Conservation (phyloP, 2,113 vertebrate genomes). For the Apteryx owenii region DNA sequence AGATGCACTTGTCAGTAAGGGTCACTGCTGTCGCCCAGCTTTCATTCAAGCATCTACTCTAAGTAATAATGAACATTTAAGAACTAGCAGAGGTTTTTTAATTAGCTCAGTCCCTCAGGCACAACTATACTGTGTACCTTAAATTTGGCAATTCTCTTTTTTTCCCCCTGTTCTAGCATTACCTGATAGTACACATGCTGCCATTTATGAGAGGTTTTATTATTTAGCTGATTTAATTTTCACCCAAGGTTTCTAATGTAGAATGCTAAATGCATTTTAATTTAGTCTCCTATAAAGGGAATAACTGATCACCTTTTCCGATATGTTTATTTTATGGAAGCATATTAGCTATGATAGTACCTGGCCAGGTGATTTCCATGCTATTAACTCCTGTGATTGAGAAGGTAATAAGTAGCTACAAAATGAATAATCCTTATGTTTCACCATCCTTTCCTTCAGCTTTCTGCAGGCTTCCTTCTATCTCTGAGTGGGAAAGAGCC, state of each 20-base stretch:
- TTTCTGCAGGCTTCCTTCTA: background rate
- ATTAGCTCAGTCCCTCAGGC: background rate
- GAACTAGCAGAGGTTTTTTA: background rate
- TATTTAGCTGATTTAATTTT: background rate
- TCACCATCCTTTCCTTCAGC: background rate
- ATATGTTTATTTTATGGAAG: background rate
- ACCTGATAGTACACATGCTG: background rate
- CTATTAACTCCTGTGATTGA: background rate
- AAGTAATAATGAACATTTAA: background rate
- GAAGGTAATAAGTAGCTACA: background rate
- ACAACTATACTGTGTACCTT: background rate
- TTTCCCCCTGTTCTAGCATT: background rate
- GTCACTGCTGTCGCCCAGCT: slow-evolving; percentile 3
- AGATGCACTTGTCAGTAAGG: background rate
- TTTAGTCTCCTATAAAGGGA: background rate
- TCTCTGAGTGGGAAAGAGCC: too few species aligned
- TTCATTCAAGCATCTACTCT: background rate
- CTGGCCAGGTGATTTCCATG: background rate
- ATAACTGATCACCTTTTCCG: background rate
- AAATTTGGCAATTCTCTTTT: background rate
- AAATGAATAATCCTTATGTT: background rate
- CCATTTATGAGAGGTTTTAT: background rate
- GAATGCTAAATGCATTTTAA: background rate
- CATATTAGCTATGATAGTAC: background rate
- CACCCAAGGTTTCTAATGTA: background rate